Percentiles rank a stretch among this genome's conserved stretches.
phyloP scores from a whole-genome alignment of 2,888 invertebrate genomes.

The Erebia aethiops region DNA sequence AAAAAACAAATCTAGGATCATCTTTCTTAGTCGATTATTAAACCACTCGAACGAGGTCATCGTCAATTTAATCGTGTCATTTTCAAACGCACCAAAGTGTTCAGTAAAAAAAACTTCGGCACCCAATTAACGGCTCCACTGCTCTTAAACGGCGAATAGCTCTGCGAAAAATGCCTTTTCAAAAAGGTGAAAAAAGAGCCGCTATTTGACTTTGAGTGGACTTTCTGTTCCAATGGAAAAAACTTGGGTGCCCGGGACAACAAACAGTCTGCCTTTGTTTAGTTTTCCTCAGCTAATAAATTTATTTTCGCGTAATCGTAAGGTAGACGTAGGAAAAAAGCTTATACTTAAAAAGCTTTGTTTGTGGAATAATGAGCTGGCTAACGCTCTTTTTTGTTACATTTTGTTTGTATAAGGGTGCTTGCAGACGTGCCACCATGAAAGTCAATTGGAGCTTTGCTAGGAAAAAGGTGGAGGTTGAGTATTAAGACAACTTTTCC shows the following conservation, averaged over 20 bases:
- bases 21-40: no score
- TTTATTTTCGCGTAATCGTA: slow-evolving; percentile 25
- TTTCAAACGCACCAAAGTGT: slow-evolving; percentile 47
- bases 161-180: slow-evolving; percentile 65
- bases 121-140: slow-evolving; percentile 64
- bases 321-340: slow-evolving; percentile 25
- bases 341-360: slow-evolving; percentile 19
- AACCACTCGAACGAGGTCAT: no score
- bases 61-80: slow-evolving; percentile 1
- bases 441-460: not conserved
- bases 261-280: slow-evolving; percentile 66
- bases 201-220: slow-evolving; percentile 73
- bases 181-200: slow-evolving; percentile 66
- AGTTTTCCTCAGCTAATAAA: slow-evolving; percentile 39
- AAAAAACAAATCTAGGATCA: no score
- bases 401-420: not conserved
- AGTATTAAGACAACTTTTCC: not conserved
- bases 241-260: slow-evolving; percentile 62
- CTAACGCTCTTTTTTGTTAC: not conserved
- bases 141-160: slow-evolving; percentile 69
- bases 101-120: slow-evolving; percentile 46
- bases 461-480: no score
- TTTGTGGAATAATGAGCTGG: not conserved
- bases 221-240: slow-evolving; percentile 64
- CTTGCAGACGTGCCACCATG: not conserved